Evolutionary conservation across 2,888 invertebrate genomes (phyloP).

Genomic region (Chloroclystis v-ata): DNA sequence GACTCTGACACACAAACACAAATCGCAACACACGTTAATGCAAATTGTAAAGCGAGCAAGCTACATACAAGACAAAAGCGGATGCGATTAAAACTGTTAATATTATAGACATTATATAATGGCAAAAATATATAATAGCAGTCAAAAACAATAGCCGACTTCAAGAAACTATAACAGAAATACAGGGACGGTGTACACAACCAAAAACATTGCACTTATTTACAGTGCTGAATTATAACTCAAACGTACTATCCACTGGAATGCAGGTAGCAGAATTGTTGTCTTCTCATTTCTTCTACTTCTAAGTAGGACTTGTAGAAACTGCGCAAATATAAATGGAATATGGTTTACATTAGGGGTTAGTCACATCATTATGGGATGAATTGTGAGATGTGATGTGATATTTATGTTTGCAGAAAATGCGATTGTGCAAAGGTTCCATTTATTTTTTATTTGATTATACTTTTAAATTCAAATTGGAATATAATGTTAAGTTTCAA

Average conservation of each 20-base stretch:
- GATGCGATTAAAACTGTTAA: slow-evolving; percentile 19
- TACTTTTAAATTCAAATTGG: too few species aligned
- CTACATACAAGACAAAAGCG: slow-evolving; percentile 21
- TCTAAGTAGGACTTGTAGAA: slow-evolving; percentile 74
- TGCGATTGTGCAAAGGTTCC: slow-evolving; percentile 10
- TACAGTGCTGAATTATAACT: slow-evolving; percentile 58
- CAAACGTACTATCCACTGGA: slow-evolving; percentile 64
- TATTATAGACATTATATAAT: slow-evolving; percentile 7
- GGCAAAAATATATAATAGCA: background rate
- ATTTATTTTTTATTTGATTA: background rate
- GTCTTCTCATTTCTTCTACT: slow-evolving; percentile 62
- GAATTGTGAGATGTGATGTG: slow-evolving; percentile 16
- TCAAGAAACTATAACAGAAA: slow-evolving; percentile 7
- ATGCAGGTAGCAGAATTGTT: slow-evolving; percentile 62
- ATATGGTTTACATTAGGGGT: slow-evolving; percentile 37
- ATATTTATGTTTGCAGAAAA: slow-evolving; percentile 20
- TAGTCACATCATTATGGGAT: slow-evolving; percentile 34
- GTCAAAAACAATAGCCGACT: background rate
- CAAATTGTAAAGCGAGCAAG: slow-evolving; percentile 45
- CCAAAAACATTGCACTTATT: slow-evolving; percentile 40
- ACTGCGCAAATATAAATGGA: slow-evolving; percentile 66
- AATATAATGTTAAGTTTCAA: background rate
- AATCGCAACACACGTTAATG: slow-evolving; percentile 66
- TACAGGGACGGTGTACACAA: slow-evolving; percentile 20
- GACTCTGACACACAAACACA: slow-evolving; percentile 73